Conservation (phyloP, 2,113 vertebrate genomes). For the Myanophis thanlyinensis region DNA sequence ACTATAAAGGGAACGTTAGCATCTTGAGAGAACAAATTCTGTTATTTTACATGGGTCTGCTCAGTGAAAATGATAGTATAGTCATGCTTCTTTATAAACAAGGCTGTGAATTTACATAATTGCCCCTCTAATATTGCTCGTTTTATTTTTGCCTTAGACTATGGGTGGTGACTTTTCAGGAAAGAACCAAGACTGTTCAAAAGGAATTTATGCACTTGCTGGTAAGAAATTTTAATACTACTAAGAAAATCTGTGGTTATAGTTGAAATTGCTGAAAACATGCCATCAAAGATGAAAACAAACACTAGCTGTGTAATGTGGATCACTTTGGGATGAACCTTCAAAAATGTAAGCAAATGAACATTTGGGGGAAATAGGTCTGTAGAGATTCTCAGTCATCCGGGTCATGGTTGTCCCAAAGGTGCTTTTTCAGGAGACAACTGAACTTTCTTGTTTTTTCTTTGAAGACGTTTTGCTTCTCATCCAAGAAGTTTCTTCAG, state of each 20-base stretch:
- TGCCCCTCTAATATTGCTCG: slow-evolving; percentile 7
- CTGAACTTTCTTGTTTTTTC: no score
- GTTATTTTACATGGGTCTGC: background rate
- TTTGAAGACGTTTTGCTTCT: no score
- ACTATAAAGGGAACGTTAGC: background rate
- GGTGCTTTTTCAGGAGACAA: no score
- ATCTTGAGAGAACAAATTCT: background rate
- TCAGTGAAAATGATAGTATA: background rate
- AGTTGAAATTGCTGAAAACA: background rate
- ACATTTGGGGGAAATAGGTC: background rate
- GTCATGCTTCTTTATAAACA: background rate
- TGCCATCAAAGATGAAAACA: background rate
- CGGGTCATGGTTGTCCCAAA: no score
- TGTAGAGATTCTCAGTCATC: no score
- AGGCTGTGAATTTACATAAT: background rate
- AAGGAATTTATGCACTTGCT: slow-evolving; percentile 95
- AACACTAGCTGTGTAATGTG: background rate
- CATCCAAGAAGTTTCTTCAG: no score
- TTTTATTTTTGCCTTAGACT: slow-evolving; percentile 73
- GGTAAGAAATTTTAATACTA: slow-evolving; percentile 67
- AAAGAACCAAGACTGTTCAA: slow-evolving; percentile 98
- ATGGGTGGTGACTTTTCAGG: slow-evolving; percentile 99
- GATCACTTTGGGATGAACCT: background rate
- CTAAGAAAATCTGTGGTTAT: background rate
- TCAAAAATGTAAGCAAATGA: background rate